Percentiles rank a stretch among this genome's conserved stretches.
These are phyloP conservation scores for Micromussa lordhowensis DNA, from an alignment of 92 coral and sea anemone genomes.

Conservation along the genomic window DNA sequence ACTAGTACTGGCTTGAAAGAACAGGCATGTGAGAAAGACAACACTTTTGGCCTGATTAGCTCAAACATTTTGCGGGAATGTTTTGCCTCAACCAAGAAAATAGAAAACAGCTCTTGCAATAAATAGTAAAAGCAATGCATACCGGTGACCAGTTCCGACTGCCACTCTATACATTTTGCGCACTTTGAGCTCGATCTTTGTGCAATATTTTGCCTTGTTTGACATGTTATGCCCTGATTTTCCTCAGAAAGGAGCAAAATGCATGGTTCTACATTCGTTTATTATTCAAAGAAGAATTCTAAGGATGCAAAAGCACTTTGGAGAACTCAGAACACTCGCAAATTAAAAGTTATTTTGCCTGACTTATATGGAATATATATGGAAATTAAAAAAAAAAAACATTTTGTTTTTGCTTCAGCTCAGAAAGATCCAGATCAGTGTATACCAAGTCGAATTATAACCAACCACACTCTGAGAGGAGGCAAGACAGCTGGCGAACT, in stretches of 20 bases:
- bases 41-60: not conserved
- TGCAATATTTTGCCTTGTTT: not conserved
- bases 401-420: constrained; percentile 41
- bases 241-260: not conserved
- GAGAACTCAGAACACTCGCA: no score
- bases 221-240: no score
- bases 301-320: no score
- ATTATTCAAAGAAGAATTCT: not conserved
- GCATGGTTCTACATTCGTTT: no score
- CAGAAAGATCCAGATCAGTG: constrained; percentile 64
- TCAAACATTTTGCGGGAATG: not conserved
- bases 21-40: not conserved
- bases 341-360: no score
- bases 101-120: no score
- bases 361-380: no score
- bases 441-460: constrained; percentile 88
- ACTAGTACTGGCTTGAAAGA: not conserved
- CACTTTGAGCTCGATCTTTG: not conserved
- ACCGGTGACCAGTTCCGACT: not conserved
- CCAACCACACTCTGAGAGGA: constrained; percentile 89
- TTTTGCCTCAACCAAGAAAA: no score
- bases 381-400: not conserved
- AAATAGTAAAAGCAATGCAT: not conserved
- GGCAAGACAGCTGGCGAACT: constrained; percentile 91
- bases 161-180: not conserved